These are phyloP conservation scores for Macrosiphum euphorbiae DNA, from an alignment of 2,888 invertebrate genomes.

Conservation along the genomic window DNA sequence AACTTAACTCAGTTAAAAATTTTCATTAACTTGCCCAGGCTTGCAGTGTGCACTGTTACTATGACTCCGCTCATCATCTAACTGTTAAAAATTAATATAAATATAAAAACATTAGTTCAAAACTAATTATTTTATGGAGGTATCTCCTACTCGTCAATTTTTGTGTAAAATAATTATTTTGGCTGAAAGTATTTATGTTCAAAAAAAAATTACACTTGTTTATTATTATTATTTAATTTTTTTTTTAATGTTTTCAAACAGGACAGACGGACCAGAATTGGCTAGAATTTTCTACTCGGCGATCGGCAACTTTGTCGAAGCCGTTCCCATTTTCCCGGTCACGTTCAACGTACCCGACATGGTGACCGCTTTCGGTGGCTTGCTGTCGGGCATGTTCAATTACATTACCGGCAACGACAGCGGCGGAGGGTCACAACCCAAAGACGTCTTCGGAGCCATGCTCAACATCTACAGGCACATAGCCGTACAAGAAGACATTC, in stretches of 20 bases:
- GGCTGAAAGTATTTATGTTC: not conserved
- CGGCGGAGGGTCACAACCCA: slow-evolving; percentile 35
- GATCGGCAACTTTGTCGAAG: slow-evolving; percentile 43
- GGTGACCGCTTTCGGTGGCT: slow-evolving; percentile 69
- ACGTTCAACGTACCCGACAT: slow-evolving; percentile 78
- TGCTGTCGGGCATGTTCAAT: slow-evolving; percentile 62
- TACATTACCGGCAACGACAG: slow-evolving; percentile 27
- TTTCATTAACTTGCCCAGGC: no score
- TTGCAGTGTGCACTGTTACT: no score
- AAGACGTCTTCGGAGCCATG: slow-evolving; percentile 49
- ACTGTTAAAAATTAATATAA: not conserved
- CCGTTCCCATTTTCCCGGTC: slow-evolving; percentile 74
- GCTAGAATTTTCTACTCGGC: slow-evolving; percentile 61
- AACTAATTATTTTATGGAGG: not conserved
- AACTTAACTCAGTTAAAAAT: no score
- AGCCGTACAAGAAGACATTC: slow-evolving; percentile 53
- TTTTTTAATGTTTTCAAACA: slow-evolving; percentile 11
- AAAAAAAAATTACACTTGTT: not conserved
- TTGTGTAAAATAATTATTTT: not conserved
- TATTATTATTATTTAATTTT: slow-evolving; percentile 10
- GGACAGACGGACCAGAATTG: slow-evolving; percentile 28
- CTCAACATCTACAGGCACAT: slow-evolving; percentile 21
- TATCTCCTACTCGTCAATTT: not conserved
- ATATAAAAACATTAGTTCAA: not conserved
- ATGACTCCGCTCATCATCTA: not conserved